Evolutionary conservation across 1,140 invertebrate genomes (phyloP), one percentile per base, ranked within the genome.

Genomic region (Drosophila nikananu): DNA sequence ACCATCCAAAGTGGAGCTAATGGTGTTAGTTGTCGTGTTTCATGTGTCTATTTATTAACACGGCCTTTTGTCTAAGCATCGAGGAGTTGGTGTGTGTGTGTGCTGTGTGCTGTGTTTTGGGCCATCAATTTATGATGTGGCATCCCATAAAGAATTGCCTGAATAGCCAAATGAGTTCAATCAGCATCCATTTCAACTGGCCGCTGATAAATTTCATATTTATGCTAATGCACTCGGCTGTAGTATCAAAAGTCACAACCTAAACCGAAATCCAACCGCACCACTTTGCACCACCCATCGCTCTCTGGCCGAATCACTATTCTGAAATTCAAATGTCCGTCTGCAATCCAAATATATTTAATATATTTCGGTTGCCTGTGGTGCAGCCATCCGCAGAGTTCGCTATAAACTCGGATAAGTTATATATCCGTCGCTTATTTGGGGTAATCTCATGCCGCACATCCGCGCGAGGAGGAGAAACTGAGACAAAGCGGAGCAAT

Each of bases 1-100:
- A 90, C 86, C 81, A 91, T 91, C 81, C 81, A 91, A 90, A 91
- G 86, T 90, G 75, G 86, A 91, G 81, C 86, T 90, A 90, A 90
- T 90, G 86, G 86, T 86, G 86, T 90, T 90, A 90, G 86, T 90
- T 90, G 86, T 90, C 82, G 86, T 90, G 86, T 90, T 87, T 87
- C 84, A 87, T 89, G 81, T 80, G 70, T 87, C 79, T 73, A 90
- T 90, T 90, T 90, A 90, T 90, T 90, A 91, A 86, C 83, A 82
- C 86, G 70, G 86, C 82, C 86, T 80, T 84, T 90, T 90, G 86
- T 90, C 81, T 82, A 66, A 77, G 65, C 62, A 48, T 48, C 51
- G 10, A 39, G 49, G 6, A 42, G 49, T 55, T 6, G 21, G 17
- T 32, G 2, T n/a, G 0, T 10, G 49, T 27, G 37, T 44, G 68